Conservation (phyloP, 2,888 invertebrate genomes). For the Chrysopilus asiliformis region DNA sequence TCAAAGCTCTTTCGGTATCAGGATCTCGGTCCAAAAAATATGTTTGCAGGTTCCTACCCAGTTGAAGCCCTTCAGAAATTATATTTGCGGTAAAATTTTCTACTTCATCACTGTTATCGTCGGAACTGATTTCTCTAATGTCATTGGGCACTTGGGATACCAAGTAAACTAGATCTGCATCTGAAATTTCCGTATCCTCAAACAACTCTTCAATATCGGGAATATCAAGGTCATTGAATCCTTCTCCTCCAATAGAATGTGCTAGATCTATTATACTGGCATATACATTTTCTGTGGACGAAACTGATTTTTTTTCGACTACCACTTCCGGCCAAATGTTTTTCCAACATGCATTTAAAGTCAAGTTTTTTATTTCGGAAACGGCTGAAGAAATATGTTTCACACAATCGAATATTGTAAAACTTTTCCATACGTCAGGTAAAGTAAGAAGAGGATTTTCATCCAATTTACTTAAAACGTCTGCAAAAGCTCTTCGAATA, state of each 20-base stretch:
- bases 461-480: constrained; percentile 12
- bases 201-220: not conserved
- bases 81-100: too few relatives aligned
- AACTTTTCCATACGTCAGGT: constrained; percentile 14
- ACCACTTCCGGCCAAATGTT: constrained; percentile 19
- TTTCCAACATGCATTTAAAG: constrained; percentile 21
- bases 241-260: constrained; percentile 19
- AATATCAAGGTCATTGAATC: constrained; percentile 16
- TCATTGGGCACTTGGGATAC: too few relatives aligned
- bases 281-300: not conserved
- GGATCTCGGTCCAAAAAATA: too few relatives aligned
- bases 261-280: constrained; percentile 13
- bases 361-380: constrained; percentile 17
- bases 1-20: too few relatives aligned
- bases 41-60: too few relatives aligned
- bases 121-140: too few relatives aligned
- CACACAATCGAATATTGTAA: constrained; percentile 12
- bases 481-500: constrained; percentile 13
- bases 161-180: too few relatives aligned
- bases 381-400: constrained; percentile 8
- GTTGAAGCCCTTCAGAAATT: too few relatives aligned
- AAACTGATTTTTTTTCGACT: constrained; percentile 8
- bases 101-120: too few relatives aligned
- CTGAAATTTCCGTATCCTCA: too few relatives aligned
- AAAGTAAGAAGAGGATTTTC: constrained; percentile 1